Percentiles rank a stretch among this genome's conserved stretches.
Evolutionary conservation across 2,888 invertebrate genomes (phyloP).

Genomic region (Phortica okadai): DNA sequence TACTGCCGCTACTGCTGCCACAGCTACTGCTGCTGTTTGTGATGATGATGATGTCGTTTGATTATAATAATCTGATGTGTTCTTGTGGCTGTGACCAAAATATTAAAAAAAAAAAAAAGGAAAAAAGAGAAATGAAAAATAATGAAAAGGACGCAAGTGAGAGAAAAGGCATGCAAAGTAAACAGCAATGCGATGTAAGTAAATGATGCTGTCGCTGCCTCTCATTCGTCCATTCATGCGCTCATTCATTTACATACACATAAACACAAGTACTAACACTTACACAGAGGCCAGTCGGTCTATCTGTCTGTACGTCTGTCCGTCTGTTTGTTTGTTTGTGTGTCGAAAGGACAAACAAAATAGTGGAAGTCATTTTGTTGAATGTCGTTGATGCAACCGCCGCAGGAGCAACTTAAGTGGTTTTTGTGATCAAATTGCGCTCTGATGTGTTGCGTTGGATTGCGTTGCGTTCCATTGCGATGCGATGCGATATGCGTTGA

Average conservation of each 20-base stretch:
- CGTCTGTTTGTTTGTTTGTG: not conserved
- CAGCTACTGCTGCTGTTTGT: not conserved
- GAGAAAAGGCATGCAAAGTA: slow-evolving; percentile 8
- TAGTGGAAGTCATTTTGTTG: slow-evolving; percentile 65
- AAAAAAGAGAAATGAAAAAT: not conserved
- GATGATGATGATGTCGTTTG: slow-evolving; percentile 21
- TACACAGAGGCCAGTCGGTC: slow-evolving; percentile 49
- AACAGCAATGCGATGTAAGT: slow-evolving; percentile 33
- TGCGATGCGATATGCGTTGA: slow-evolving; percentile 64
- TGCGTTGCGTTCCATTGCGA: slow-evolving; percentile 18
- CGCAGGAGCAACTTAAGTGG: slow-evolving; percentile 65
- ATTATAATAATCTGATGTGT: slow-evolving; percentile 33
- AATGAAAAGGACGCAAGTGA: not conserved
- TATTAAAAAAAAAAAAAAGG: slow-evolving; percentile 18
- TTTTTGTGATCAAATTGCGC: slow-evolving; percentile 42
- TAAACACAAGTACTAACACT: slow-evolving; percentile 45
- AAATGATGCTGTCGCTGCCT: not conserved
- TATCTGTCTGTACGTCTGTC: not conserved
- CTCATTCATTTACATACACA: slow-evolving; percentile 27
- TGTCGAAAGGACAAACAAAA: not conserved
- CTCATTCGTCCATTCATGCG: not conserved
- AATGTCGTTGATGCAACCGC: slow-evolving; percentile 15
- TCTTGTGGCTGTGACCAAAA: slow-evolving; percentile 33
- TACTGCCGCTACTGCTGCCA: not conserved
- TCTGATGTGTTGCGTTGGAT: slow-evolving; percentile 50